Evolutionary conservation across 2,888 invertebrate species (phyloP).

Genomic region (Caradrina clavipalpis): DNA sequence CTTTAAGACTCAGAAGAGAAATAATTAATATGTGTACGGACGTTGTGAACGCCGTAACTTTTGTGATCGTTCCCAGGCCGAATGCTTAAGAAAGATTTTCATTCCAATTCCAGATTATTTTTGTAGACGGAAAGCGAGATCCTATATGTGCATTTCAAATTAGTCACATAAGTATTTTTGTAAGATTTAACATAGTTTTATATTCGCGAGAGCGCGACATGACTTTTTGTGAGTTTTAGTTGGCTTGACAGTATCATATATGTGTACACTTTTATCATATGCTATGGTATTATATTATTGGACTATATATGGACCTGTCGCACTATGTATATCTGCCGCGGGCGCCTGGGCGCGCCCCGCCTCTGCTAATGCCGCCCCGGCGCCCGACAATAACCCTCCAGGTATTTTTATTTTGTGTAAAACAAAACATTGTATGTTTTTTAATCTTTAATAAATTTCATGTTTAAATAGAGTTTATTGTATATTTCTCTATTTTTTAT

Average conservation of each 20-base stretch:
- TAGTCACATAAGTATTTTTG: constrained; percentile 91
- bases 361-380: constrained; percentile 74
- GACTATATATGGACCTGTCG: constrained; percentile 89
- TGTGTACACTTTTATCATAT: constrained; percentile 87
- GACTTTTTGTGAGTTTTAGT: constrained; percentile 89
- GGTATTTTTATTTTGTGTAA: constrained; percentile 90
- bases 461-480: constrained; percentile 90
- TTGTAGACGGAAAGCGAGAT: constrained; percentile 89
- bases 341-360: constrained; percentile 72
- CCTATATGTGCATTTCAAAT: constrained; percentile 90
- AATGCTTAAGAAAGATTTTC: constrained; percentile 86
- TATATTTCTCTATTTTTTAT: constrained; percentile 88
- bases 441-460: constrained; percentile 91
- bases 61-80: constrained; percentile 87
- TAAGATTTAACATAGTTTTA: constrained; percentile 90
- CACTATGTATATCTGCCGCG: constrained; percentile 81
- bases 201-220: constrained; percentile 89
- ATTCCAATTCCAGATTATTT: constrained; percentile 91
- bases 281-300: constrained; percentile 90
- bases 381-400: constrained; percentile 81
- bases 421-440: constrained; percentile 90
- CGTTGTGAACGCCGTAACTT: constrained; percentile 83
- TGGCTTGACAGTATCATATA: constrained; percentile 90
- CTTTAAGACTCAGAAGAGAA: constrained; percentile 91
- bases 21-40: constrained; percentile 84